Percentiles rank a stretch among this genome's conserved stretches.
phyloP scores from a whole-genome alignment of 2,797 vertebrate genomes.

The Moxostoma hubbsi region DNA sequence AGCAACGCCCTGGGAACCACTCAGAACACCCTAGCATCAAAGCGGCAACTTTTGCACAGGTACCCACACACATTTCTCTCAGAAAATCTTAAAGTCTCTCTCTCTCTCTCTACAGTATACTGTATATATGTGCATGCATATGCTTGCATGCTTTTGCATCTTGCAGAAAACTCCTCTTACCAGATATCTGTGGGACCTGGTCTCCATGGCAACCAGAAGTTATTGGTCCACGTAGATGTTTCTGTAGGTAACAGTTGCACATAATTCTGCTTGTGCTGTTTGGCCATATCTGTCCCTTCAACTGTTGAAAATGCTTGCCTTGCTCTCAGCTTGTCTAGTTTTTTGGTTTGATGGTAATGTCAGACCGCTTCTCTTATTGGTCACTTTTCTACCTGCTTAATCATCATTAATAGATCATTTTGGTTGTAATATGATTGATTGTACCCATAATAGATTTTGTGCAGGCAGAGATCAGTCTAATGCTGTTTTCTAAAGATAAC shows the following conservation, averaged over 20 bases:
- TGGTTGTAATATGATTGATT: not conserved
- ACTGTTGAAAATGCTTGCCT: no score
- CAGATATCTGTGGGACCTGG: not conserved
- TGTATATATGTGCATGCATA: no score
- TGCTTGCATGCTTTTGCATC: no score
- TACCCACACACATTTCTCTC: not conserved
- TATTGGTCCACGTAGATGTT: not conserved
- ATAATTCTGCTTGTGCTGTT: not conserved
- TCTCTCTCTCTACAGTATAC: no score
- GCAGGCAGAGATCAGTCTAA: not conserved
- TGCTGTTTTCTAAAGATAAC: not conserved
- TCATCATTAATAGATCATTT: not conserved
- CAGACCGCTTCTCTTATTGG: no score
- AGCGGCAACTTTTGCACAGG: no score
- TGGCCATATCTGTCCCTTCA: no score
- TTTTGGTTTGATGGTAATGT: no score
- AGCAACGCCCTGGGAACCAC: no score
- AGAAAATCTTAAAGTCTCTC: not conserved
- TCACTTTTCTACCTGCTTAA: no score
- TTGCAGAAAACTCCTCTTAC: not conserved
- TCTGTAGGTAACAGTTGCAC: not conserved
- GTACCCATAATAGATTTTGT: not conserved
- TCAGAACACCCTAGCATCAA: no score
- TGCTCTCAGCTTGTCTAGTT: no score
- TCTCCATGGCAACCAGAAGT: conserved; percentile 10